A percentile compares a stretch with the other conserved stretches of the same genome.
Conservation (phyloP, 2,113 vertebrate species). For the Apistogramma diplotaenia region DNA sequence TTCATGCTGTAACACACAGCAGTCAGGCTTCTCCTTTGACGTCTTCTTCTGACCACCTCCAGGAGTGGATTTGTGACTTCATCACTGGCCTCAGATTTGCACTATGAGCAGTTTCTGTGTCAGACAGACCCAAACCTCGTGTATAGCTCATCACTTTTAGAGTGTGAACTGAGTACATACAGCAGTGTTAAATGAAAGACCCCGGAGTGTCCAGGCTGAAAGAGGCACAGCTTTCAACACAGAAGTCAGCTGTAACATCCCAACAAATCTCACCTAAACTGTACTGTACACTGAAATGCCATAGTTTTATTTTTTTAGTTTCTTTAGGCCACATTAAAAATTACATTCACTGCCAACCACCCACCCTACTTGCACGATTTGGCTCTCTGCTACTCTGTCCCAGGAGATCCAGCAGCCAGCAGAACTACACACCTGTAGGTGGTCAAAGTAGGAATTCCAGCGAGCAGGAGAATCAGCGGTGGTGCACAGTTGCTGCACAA, state of each 20-base stretch:
- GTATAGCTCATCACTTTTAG: too few species aligned
- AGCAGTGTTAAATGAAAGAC: not conserved
- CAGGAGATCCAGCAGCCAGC: not conserved
- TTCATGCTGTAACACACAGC: not conserved
- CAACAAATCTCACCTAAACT: not conserved
- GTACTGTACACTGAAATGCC: not conserved
- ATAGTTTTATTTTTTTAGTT: not conserved
- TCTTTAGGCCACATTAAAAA: too few species aligned
- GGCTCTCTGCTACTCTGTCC: not conserved
- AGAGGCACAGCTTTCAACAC: not conserved
- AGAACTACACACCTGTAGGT: not conserved
- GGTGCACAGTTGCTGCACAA: too few species aligned
- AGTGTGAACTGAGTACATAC: too few species aligned
- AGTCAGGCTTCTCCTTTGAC: not conserved
- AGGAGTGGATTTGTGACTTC: not conserved
- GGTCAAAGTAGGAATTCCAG: not conserved
- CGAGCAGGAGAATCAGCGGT: not conserved
- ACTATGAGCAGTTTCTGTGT: not conserved
- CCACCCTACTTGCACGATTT: not conserved
- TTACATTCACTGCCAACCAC: not conserved
- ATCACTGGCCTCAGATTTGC: not conserved
- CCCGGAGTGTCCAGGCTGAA: not conserved
- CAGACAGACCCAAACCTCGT: too few species aligned
- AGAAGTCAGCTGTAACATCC: not conserved
- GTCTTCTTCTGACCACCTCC: not conserved